These are phyloP conservation scores for Uropetala carovei DNA, from an alignment of 2,888 invertebrate genomes.

Conservation along the genomic window DNA sequence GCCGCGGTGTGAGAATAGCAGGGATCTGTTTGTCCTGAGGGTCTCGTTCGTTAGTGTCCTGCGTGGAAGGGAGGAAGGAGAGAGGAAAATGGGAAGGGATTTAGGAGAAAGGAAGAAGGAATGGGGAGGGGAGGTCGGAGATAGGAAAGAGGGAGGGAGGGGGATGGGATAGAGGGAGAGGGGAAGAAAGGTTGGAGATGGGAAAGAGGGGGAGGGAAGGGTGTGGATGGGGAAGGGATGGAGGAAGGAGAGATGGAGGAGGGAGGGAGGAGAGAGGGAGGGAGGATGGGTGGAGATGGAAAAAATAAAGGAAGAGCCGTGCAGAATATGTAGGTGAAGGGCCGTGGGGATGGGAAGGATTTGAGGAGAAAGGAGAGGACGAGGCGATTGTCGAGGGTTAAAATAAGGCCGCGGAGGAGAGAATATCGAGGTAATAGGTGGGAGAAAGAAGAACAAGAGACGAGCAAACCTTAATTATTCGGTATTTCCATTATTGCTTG, in stretches of 20 bases:
- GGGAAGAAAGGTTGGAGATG: no score
- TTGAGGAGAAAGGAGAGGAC: no score
- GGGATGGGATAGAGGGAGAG: not conserved
- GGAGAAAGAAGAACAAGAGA: no score
- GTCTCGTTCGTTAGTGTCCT: not conserved
- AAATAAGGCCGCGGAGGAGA: no score
- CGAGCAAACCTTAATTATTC: no score
- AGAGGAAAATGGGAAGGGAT: no score
- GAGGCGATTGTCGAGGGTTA: no score
- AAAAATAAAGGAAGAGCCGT: not conserved
- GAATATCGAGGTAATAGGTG: no score
- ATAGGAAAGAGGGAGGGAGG: not conserved
- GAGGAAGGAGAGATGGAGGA: not conserved
- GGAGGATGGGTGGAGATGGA: not conserved
- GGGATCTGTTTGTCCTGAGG: not conserved
- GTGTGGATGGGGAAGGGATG: not conserved
- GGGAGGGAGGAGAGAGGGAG: not conserved
- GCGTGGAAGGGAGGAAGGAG: not conserved
- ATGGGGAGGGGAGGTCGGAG: not conserved
- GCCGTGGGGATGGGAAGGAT: no score
- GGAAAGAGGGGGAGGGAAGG: not conserved
- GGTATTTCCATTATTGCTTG: no score
- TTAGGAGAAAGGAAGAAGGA: not conserved
- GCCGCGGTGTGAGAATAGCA: not conserved
- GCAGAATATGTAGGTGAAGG: no score